These are phyloP conservation scores for Eledona agricola DNA, from an alignment of 2,888 invertebrate species.

Conservation along the genomic window DNA sequence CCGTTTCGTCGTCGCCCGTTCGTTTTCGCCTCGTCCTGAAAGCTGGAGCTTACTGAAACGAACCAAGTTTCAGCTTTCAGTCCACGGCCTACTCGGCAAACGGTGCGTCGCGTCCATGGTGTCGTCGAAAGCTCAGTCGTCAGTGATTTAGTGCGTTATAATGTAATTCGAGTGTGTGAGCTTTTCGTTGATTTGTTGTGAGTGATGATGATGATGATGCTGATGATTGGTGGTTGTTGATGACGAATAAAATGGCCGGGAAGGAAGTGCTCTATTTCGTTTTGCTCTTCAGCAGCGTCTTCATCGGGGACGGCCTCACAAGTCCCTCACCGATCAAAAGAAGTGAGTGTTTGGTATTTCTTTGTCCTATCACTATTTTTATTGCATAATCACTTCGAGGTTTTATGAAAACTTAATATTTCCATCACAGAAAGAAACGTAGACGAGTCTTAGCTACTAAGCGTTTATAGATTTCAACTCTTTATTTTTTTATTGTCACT, in stretches of 20 bases:
- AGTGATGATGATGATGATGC: slow-evolving; percentile 28
- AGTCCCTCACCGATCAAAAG: slow-evolving; percentile 46
- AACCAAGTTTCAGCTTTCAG: too few species aligned
- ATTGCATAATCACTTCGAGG: too few species aligned
- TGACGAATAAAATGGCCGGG: slow-evolving; percentile 30
- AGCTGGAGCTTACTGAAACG: slow-evolving; percentile 29
- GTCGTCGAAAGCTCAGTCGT: slow-evolving; percentile 18
- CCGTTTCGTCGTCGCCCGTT: slow-evolving; percentile 16
- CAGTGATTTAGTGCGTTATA: slow-evolving; percentile 20
- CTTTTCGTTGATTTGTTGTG: slow-evolving; percentile 16
- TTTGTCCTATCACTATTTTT: too few species aligned
- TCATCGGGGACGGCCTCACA: slow-evolving; percentile 37
- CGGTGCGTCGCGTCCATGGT: slow-evolving; percentile 27
- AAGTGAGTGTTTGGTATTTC: slow-evolving; percentile 39
- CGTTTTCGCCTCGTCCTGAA: slow-evolving; percentile 14
- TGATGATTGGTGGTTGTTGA: slow-evolving; percentile 21
- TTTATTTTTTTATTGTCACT: too few species aligned
- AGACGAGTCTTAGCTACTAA: too few species aligned
- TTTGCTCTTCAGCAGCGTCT: slow-evolving; percentile 31
- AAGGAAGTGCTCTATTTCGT: slow-evolving; percentile 27
- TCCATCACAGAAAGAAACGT: too few species aligned
- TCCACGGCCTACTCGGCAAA: slow-evolving; percentile 26
- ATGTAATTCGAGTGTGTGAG: slow-evolving; percentile 26
- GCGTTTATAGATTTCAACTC: too few species aligned
- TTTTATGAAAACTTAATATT: too few species aligned